phyloP scores from a whole-genome alignment of 2,888 invertebrate species.

The Melieria crassipennis region DNA sequence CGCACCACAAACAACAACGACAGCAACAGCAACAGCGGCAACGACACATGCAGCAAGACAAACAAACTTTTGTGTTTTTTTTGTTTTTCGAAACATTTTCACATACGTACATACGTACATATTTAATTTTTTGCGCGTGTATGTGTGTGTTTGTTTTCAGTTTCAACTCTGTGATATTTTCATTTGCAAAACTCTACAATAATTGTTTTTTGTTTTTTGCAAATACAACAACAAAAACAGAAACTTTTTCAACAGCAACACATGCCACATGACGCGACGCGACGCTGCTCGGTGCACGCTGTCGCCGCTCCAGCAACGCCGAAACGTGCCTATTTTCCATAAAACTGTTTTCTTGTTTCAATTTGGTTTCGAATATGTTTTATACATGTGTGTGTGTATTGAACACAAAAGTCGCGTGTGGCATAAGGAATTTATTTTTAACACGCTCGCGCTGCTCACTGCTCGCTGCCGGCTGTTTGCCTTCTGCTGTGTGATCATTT shows the following conservation, averaged over 20 bases:
- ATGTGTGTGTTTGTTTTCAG: no score
- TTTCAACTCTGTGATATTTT: no score
- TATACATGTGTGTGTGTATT: background rate
- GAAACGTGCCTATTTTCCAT: background rate
- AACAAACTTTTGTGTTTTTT: constrained; percentile 2
- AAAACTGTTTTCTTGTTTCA: background rate
- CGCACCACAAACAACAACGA: background rate
- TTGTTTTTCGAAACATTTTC: constrained; percentile 25
- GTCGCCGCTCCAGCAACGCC: background rate
- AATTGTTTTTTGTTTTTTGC: no score
- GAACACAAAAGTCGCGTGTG: constrained; percentile 16
- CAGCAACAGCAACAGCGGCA: constrained; percentile 11
- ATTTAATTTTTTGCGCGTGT: constrained; percentile 5
- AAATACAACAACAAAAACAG: no score
- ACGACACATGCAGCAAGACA: constrained; percentile 20
- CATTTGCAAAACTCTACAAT: no score
- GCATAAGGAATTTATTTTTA: background rate
- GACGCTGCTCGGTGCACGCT: background rate
- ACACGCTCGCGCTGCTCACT: background rate
- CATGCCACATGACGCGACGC: no score
- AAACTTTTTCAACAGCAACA: no score
- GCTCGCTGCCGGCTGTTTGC: no score
- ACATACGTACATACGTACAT: background rate
- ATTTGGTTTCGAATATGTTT: background rate
- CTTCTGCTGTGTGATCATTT: background rate